These are phyloP conservation scores for Semnornis frantzii DNA, from an alignment of 2,113 vertebrate species.

Conservation along the genomic window DNA sequence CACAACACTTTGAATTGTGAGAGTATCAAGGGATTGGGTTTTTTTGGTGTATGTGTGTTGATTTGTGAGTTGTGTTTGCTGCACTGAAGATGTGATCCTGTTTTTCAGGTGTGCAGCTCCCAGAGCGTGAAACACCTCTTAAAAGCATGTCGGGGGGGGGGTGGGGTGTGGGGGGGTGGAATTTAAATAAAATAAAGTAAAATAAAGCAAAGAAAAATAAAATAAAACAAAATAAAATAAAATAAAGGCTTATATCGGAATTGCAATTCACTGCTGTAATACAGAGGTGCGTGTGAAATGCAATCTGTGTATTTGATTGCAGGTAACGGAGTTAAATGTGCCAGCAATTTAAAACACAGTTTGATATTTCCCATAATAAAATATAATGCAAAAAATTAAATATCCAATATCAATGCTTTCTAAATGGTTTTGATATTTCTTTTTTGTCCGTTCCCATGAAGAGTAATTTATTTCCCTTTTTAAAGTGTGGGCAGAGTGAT, in stretches of 20 bases:
- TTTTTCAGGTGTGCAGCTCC: slow-evolving; percentile 63
- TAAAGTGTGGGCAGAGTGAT: slow-evolving; percentile 98
- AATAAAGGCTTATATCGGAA: no score
- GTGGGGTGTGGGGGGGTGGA: no score
- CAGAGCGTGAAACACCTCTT: slow-evolving; percentile 50
- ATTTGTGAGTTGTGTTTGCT: slow-evolving; percentile 35
- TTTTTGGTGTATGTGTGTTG: neutral
- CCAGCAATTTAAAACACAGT: slow-evolving; percentile 95
- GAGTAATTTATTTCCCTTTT: slow-evolving; percentile 93
- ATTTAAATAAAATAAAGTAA: no score
- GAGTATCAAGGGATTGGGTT: neutral
- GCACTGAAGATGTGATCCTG: slow-evolving; percentile 43
- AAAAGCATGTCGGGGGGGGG: slow-evolving; percentile 23
- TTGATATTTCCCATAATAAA: slow-evolving; percentile 93
- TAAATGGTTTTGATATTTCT: slow-evolving; percentile 94
- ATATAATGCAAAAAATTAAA: slow-evolving; percentile 91
- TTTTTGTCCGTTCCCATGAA: slow-evolving; percentile 89
- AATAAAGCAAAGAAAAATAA: no score
- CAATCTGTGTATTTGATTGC: slow-evolving; percentile 95
- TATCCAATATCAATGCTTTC: slow-evolving; percentile 93
- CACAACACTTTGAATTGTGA: slow-evolving; percentile 25
- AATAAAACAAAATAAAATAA: slow-evolving; percentile 62
- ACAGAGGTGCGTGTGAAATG: slow-evolving; percentile 90
- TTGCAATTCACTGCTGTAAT: slow-evolving; percentile 79
- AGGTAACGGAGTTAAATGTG: slow-evolving; percentile 97